phyloP scores from a whole-genome alignment of 1,140 invertebrate species.

The Venturia canescens region DNA sequence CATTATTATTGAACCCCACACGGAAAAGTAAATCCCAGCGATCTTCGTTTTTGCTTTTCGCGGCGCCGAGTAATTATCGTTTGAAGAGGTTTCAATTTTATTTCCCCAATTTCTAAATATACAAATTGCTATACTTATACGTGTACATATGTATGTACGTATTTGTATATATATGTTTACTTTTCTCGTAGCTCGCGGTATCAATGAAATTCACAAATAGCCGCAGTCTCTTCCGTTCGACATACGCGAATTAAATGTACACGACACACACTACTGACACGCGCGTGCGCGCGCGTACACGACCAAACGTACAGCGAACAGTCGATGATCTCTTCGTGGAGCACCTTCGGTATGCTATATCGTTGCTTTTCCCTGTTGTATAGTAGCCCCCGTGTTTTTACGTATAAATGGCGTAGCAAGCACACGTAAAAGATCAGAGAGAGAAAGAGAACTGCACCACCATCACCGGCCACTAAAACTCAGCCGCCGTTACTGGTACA shows the following conservation, averaged over 20 bases:
- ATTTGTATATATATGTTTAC: no score
- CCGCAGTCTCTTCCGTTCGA: conserved; percentile 28
- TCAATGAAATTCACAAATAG: not conserved
- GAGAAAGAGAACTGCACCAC: conserved; percentile 14
- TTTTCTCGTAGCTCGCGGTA: not conserved
- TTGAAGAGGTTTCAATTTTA: no score
- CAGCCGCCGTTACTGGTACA: conserved; percentile 37
- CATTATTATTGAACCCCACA: no score
- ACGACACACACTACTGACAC: not conserved
- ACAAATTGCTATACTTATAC: no score
- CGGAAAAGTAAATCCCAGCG: no score
- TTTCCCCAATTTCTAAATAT: no score
- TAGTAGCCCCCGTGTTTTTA: not conserved
- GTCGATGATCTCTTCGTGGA: conserved; percentile 21
- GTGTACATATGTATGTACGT: no score
- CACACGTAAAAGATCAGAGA: no score
- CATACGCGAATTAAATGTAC: conserved; percentile 37
- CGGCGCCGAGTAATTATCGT: no score
- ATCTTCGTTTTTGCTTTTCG: no score
- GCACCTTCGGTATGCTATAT: not conserved
- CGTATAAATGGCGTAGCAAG: no score
- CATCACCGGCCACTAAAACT: not conserved
- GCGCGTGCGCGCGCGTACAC: not conserved
- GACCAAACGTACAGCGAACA: not conserved
- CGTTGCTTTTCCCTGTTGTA: not conserved